These are phyloP conservation scores for Peribatodes rhomboidaria DNA, from an alignment of 2,888 invertebrate species.

Conservation along the genomic window DNA sequence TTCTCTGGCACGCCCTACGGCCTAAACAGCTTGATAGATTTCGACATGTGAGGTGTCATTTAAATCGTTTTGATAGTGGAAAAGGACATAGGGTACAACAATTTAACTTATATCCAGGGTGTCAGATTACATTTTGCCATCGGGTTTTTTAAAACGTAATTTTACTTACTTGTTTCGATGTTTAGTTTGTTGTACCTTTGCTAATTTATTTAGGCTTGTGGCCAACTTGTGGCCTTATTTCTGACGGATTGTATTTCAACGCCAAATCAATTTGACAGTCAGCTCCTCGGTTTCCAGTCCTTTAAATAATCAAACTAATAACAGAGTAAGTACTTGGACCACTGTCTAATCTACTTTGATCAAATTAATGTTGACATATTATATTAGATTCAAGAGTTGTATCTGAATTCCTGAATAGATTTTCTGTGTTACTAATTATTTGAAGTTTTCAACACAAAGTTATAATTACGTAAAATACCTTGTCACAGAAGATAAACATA, in stretches of 20 bases:
- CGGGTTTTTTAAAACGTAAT: too few relatives aligned
- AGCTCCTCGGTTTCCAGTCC: not conserved
- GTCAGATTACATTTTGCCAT: too few relatives aligned
- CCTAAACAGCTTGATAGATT: too few relatives aligned
- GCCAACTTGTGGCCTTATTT: not conserved
- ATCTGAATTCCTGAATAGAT: not conserved
- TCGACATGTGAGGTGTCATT: too few relatives aligned
- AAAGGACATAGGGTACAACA: too few relatives aligned
- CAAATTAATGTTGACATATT: not conserved
- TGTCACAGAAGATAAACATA: too few relatives aligned
- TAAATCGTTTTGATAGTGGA: too few relatives aligned
- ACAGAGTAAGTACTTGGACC: not conserved
- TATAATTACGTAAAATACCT: too few relatives aligned
- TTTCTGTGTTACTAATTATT: not conserved
- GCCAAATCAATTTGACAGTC: constrained; percentile 10
- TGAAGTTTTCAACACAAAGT: not conserved
- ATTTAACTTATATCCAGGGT: too few relatives aligned
- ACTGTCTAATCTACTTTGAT: not conserved
- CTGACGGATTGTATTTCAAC: not conserved
- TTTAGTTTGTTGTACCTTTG: not conserved
- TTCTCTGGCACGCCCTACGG: too few relatives aligned
- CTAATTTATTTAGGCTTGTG: not conserved
- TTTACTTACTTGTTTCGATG: not conserved
- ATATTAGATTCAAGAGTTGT: not conserved
- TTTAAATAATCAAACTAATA: not conserved